A percentile compares a stretch with the other conserved stretches of the same genome.
Evolutionary conservation across 2,888 invertebrate genomes (phyloP).

Genomic region (Rotaria socialis): DNA sequence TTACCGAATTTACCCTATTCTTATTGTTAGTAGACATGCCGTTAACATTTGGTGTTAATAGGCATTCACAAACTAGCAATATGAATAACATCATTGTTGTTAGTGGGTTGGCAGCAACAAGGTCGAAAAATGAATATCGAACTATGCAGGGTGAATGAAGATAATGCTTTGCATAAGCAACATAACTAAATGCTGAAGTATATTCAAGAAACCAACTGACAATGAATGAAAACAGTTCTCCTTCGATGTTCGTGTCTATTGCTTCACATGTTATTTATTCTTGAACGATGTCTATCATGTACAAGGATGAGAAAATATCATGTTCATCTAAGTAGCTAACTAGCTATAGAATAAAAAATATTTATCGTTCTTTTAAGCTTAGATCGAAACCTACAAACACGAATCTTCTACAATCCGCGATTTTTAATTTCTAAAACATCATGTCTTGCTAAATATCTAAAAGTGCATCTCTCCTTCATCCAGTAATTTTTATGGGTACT

Average conservation of each 20-base stretch:
- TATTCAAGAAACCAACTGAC: neutral
- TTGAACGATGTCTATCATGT: no score
- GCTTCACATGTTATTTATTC: neutral
- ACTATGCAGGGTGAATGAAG: neutral
- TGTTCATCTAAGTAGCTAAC: no score
- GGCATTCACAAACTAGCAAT: neutral
- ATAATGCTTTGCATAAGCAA: neutral
- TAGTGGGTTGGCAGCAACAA: neutral
- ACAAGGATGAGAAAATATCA: no score
- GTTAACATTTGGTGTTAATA: neutral
- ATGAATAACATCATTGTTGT: neutral
- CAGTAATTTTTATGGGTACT: no score
- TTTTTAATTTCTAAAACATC: no score
- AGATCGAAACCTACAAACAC: no score
- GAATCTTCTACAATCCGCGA: no score
- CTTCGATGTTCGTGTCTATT: neutral
- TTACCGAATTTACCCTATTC: no score
- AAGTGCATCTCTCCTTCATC: no score
- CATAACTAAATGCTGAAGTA: neutral
- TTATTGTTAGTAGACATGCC: neutral
- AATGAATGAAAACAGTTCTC: neutral
- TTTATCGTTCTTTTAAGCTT: no score
- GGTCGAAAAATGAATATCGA: neutral
- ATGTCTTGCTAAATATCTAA: no score
- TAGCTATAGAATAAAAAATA: no score